These are phyloP conservation scores for Galbula dea DNA, from an alignment of 2,113 vertebrate species.

Conservation along the genomic window DNA sequence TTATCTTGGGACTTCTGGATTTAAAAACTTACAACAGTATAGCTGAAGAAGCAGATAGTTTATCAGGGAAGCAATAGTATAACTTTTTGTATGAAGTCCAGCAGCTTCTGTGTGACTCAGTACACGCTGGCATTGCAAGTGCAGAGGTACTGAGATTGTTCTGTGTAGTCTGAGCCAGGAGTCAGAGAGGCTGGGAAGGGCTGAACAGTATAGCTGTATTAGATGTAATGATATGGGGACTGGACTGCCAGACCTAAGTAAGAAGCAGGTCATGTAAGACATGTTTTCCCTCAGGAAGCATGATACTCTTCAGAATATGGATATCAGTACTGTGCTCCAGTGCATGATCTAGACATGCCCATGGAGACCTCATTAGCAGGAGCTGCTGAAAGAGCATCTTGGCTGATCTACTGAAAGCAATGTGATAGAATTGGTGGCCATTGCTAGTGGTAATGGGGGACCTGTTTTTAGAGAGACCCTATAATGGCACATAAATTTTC, in stretches of 20 bases:
- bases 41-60: not conserved
- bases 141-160: not conserved
- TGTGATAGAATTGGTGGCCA: not conserved
- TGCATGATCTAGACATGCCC: not conserved
- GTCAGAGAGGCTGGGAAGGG: not conserved
- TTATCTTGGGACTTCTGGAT: not conserved
- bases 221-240: not conserved
- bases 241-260: not conserved
- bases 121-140: accelerated
- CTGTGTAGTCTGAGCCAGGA: not conserved
- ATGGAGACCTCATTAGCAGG: not conserved
- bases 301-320: not conserved
- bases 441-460: not conserved
- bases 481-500: not conserved
- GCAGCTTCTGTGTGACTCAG: not conserved
- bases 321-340: accelerated
- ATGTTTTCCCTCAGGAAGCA: not conserved
- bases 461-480: not conserved
- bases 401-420: not conserved
- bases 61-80: not conserved
- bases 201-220: not conserved
- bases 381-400: not conserved
- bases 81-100: not conserved
- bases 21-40: not conserved
- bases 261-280: not conserved